Conservation (phyloP, 2,888 invertebrate genomes). For the Protonemura montana region DNA sequence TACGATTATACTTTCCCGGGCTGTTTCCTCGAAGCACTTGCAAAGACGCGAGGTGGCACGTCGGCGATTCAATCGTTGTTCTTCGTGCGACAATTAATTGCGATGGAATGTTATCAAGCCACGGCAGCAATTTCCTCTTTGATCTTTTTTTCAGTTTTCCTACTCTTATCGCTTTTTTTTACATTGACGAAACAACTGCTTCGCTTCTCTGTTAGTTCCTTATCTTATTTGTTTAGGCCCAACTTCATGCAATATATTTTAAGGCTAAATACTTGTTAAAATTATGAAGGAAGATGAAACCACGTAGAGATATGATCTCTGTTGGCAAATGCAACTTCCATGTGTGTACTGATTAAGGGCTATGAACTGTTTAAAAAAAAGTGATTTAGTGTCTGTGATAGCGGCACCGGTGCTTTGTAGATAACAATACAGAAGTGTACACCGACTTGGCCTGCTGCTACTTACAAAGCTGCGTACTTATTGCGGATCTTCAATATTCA, state of each 20-base stretch:
- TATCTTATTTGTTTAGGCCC: constrained; percentile 5
- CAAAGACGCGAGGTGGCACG: no score
- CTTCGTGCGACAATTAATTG: no score
- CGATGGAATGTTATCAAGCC: no score
- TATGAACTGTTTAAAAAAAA: neutral
- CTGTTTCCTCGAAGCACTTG: no score
- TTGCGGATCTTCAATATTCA: neutral
- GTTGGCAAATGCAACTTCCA: neutral
- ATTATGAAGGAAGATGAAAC: neutral
- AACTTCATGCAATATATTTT: neutral
- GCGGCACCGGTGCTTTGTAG: neutral
- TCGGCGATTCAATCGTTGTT: no score
- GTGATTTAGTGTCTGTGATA: neutral
- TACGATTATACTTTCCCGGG: neutral
- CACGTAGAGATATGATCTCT: neutral
- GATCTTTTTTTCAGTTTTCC: no score
- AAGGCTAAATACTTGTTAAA: neutral
- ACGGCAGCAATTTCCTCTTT: no score
- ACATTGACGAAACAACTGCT: neutral
- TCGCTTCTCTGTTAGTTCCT: neutral
- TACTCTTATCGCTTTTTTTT: neutral
- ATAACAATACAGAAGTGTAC: neutral
- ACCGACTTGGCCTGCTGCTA: neutral
- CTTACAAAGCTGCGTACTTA: neutral
- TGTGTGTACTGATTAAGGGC: neutral